Conservation (phyloP, 2,797 vertebrate genomes). For the Scyliorhinus canicula region DNA sequence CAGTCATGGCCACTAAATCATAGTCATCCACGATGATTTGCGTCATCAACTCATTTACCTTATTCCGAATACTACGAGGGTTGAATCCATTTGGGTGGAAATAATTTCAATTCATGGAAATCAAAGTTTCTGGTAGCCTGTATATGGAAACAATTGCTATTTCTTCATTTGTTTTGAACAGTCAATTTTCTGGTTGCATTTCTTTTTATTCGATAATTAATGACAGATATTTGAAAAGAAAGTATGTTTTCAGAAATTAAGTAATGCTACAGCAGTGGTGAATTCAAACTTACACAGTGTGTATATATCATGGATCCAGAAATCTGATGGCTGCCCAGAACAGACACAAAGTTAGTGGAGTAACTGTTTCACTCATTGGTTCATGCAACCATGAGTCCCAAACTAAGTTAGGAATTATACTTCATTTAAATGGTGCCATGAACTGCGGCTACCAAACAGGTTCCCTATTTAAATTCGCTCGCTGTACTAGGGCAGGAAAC, state of each 20-base stretch:
- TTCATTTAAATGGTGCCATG: not conserved
- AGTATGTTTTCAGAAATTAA: not conserved
- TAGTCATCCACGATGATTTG: too few relatives aligned
- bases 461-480: too few relatives aligned
- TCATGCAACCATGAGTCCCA: not conserved
- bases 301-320: not conserved
- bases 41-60: too few relatives aligned
- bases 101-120: not conserved
- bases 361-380: not conserved
- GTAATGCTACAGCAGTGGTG: not conserved
- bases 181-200: not conserved
- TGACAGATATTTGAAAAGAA: not conserved
- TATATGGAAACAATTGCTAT: not conserved
- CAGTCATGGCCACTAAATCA: too few relatives aligned
- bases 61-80: too few relatives aligned
- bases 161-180: not conserved
- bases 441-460: not conserved
- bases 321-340: not conserved
- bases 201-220: not conserved
- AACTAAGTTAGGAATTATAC: not conserved
- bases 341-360: not conserved
- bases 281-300: not conserved
- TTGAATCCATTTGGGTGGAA: not conserved
- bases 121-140: not conserved
- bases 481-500: not conserved